Evolutionary conservation across 2,888 invertebrate genomes (phyloP), one percentile per base, ranked within the genome.

Genomic region (Anthrax anthrax): DNA sequence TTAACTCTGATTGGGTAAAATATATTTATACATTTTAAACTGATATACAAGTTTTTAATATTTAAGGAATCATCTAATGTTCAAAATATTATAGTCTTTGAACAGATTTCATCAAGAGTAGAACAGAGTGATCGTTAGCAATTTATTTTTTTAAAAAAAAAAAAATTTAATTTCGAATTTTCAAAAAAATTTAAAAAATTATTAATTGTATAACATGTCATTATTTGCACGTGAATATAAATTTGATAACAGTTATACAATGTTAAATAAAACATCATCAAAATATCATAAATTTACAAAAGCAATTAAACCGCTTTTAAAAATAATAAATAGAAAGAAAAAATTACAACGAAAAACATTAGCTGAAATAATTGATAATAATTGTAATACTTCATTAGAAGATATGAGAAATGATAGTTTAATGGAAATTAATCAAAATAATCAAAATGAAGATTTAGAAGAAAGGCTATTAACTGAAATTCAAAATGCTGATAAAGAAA

Each of bases 351-450:
- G 39, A 18, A 44, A 39, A 16, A n/a, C 44, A 17, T 29, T 44
- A 29, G 34, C 39, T 16, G 44, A 44, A 44, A 32, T 44, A n/a
- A 39, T 44, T 29, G 44, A 44, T 32, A 44, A 44, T 12, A 44
- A 44, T 4, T 44, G 39, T 18, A 44, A 44, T 32, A 18, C 44
- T 19, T 44, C 44, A 13, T 32, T 44, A 17, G 44, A 44, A 18
- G 44, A 44, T 18, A 44, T 44, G 44, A 17, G 44, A n/a, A 44
- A 39, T 17, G 39, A 44, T 16, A 39, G 13, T 29, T 17, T 12
- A 3, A n/a, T 18, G 17, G 44, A 44, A 34, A 19, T 39, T 5
- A n/a, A 32, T n/a, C 39, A 44, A 16, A 44, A 44, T 10, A 37
- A 44, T 14, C 18, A 27, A 13, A 44, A 44, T 29, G 44, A 44